Conservation (phyloP, 1,140 invertebrate genomes). For the Cotesia typhae region DNA sequence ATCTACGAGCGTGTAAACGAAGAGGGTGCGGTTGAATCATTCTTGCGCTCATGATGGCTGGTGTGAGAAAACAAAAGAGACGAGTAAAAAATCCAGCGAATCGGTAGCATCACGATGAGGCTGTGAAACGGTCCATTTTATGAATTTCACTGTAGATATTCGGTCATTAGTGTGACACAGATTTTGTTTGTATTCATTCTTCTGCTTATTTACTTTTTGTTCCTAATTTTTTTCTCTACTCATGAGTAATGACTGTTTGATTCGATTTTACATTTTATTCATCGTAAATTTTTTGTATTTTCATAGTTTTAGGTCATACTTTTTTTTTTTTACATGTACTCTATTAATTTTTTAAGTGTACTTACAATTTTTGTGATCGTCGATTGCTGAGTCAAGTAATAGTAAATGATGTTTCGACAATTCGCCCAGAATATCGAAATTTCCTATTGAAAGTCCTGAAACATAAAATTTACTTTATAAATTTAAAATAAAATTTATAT, state of each 20-base stretch:
- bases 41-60: slow-evolving; percentile 6
- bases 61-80: slow-evolving; percentile 28
- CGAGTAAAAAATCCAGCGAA: slow-evolving; percentile 40
- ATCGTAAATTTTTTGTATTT: too few relatives aligned
- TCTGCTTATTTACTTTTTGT: slow-evolving; percentile 9
- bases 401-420: slow-evolving; percentile 49
- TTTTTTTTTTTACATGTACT: too few relatives aligned
- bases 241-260: not conserved
- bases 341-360: slow-evolving; percentile 1
- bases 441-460: slow-evolving; percentile 54
- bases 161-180: slow-evolving; percentile 42
- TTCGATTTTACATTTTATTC: too few relatives aligned
- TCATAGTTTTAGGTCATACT: too few relatives aligned
- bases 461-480: slow-evolving; percentile 18
- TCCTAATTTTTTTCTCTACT: not conserved
- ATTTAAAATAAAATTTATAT: slow-evolving; percentile 45
- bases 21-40: slow-evolving; percentile 28
- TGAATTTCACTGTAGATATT: slow-evolving; percentile 17
- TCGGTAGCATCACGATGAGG: slow-evolving; percentile 18
- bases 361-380: slow-evolving; percentile 51
- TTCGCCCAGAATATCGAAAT: slow-evolving; percentile 51
- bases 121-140: slow-evolving; percentile 45
- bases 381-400: slow-evolving; percentile 33
- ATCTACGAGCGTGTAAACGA: slow-evolving; percentile 29
- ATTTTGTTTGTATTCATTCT: slow-evolving; percentile 41